Evolutionary conservation across 1,140 invertebrate genomes (phyloP).

Genomic region (Leptonema lineaticorne): DNA sequence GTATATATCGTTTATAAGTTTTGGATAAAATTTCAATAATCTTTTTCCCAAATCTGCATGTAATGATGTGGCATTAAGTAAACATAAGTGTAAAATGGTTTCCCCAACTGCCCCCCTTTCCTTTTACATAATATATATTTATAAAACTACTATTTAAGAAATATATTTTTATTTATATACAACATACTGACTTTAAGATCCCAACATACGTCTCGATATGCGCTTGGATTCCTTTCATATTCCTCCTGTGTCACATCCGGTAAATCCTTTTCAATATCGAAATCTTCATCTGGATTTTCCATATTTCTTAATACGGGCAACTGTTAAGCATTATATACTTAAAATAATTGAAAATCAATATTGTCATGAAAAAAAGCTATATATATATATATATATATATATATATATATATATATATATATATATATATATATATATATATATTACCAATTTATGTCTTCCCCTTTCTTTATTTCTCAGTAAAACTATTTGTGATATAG

Average conservation of each 20-base stretch:
- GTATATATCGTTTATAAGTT: conserved; percentile 95
- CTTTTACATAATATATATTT: conserved; percentile 44
- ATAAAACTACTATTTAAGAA: conserved; percentile 12
- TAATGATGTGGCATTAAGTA: conserved; percentile 86
- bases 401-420: neutral
- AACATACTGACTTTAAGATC: conserved; percentile 63
- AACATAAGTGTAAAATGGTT: conserved; percentile 89
- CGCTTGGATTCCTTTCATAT: conserved; percentile 58
- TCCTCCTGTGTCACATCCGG: conserved; percentile 59
- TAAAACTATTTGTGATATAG: conserved; percentile 83
- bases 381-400: neutral
- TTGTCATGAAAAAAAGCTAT: too few relatives aligned
- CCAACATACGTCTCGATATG: conserved; percentile 89
- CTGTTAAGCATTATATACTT: conserved; percentile 47
- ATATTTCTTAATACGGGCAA: conserved; percentile 70
- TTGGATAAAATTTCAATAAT: conserved; percentile 88
- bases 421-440: neutral
- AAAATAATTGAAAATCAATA: neutral
- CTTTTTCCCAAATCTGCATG: conserved; percentile 93
- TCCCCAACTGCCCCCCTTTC: conserved; percentile 95
- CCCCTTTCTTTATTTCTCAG: conserved; percentile 83
- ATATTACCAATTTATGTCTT: conserved; percentile 71
- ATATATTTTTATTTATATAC: conserved; percentile 14
- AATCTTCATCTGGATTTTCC: conserved; percentile 80
- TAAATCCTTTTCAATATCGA: conserved; percentile 75